Evolutionary conservation across 1,140 invertebrate species (phyloP).

Genomic region (Neodiprion fabricii): DNA sequence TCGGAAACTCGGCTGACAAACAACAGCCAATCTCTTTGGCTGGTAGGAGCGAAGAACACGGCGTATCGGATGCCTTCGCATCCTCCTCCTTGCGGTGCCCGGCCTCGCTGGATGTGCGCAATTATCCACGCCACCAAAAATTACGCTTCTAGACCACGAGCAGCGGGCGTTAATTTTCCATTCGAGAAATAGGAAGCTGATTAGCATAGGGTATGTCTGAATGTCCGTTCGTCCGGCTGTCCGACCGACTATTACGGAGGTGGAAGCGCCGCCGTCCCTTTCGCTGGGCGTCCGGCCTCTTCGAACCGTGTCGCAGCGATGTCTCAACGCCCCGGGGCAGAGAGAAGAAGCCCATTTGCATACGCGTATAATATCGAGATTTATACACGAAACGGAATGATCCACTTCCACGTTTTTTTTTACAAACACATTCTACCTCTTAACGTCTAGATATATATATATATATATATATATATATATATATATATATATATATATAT

Average conservation of each 20-base stretch:
- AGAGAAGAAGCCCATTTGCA: background rate
- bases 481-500: too few relatives aligned
- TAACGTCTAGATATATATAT: too few relatives aligned
- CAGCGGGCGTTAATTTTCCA: conserved; percentile 31
- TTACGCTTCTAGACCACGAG: conserved; percentile 1
- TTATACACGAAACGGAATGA: too few relatives aligned
- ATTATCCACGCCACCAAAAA: conserved; percentile 26
- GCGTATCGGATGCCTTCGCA: conserved; percentile 9
- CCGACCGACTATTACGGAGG: background rate
- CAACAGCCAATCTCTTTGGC: background rate
- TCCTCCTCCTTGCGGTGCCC: conserved; percentile 28
- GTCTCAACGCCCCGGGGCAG: conserved; percentile 39
- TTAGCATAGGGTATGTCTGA: conserved; percentile 40
- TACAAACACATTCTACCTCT: too few relatives aligned
- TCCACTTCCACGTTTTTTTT: too few relatives aligned
- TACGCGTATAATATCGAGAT: background rate
- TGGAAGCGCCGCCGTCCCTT: conserved; percentile 29
- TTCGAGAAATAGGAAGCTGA: conserved; percentile 43
- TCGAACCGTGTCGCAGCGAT: conserved; percentile 43
- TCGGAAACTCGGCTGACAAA: too few relatives aligned
- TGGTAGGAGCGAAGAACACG: conserved; percentile 12
- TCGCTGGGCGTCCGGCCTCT: conserved; percentile 41
- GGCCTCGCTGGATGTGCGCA: conserved; percentile 18
- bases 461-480: too few relatives aligned
- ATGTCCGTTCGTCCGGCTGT: background rate